Evolutionary conservation across 92 coral and sea anemone species (phyloP), one percentile per base, ranked within the genome.

Genomic region (Epizoanthus scotinus): DNA sequence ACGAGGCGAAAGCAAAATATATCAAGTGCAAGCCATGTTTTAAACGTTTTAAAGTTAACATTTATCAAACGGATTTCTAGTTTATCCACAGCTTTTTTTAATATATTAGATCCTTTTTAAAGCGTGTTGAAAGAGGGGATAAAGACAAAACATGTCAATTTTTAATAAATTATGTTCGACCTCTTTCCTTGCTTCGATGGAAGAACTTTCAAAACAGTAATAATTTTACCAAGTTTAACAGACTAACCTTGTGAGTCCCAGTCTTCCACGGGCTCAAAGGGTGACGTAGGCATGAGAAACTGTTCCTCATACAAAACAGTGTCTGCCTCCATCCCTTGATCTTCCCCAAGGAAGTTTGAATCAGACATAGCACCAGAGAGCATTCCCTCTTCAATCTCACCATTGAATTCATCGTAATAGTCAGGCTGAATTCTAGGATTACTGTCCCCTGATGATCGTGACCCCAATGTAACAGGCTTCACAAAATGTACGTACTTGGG

Each of bases 401-500:
- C 24, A 12, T 13, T 19, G 31, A 59, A 38, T 38, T 75, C 68
- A 29, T 20, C 68, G 7, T 57, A 75, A 42, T 28, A 54, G 25
- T 27, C 10, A 3, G 50, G 14, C 44, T 75, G 55, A 36, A 31
- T 38, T 20, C 28, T 75, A 7, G 36, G 28, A 19, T 59, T 24
- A 50, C 55, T 38, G 52, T 47, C 52, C 6, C 40, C 40, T 21
- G 57, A 38, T 31, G 56, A 15, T 34, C 69, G 67, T 4, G 68
- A 75, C 2, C 21, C 24, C 56, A 75, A 29, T 9, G 81, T 17
- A 59, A 75, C 67, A 20, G 81, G 81, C 26, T 75, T 75, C 25
- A 75, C 66, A 59, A 75, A 75, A 52, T 75, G 52, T 60, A 75
- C 63, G 38, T 75, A 75, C 29, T 60, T 75, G 21, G 81, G 81